These are phyloP conservation scores for Serranus cabrilla DNA, from an alignment of 2,797 vertebrate genomes.

Conservation along the genomic window DNA sequence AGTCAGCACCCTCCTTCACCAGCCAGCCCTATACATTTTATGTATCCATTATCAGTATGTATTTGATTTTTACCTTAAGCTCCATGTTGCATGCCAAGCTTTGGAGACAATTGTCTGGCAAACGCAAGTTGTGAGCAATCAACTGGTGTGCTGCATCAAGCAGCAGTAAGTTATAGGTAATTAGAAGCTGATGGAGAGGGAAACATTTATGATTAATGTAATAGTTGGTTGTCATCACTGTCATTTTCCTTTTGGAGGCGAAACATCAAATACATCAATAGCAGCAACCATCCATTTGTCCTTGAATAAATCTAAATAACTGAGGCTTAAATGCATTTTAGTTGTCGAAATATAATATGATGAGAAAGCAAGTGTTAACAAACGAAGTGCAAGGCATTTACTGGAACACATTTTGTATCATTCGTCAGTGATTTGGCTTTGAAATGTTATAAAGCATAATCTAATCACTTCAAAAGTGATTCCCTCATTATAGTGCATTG, in stretches of 20 bases:
- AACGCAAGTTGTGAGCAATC: neutral
- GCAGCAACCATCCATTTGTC: slow-evolving; percentile 1
- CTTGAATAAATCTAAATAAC: neutral
- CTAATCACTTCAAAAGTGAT: neutral
- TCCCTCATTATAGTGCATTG: neutral
- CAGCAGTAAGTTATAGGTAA: slow-evolving; percentile 12
- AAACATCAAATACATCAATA: neutral
- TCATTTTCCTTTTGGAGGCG: neutral
- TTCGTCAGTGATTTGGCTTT: neutral
- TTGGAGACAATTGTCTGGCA: neutral
- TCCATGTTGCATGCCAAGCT: slow-evolving; percentile 2
- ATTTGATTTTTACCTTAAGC: neutral
- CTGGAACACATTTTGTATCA: neutral
- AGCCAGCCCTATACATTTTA: too few species aligned
- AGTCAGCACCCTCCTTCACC: too few species aligned
- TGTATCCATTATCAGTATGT: too few species aligned
- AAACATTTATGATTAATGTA: neutral
- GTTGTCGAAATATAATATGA: neutral
- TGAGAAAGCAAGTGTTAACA: neutral
- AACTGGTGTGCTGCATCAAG: slow-evolving; percentile 7
- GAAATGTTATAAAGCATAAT: neutral
- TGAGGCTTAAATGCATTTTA: neutral
- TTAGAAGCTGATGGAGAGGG: neutral
- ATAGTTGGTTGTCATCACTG: neutral
- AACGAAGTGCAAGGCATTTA: neutral